Base-by-base conservation (phyloP, 1,140 invertebrate genomes). In the Drosophila obscura region DNA sequence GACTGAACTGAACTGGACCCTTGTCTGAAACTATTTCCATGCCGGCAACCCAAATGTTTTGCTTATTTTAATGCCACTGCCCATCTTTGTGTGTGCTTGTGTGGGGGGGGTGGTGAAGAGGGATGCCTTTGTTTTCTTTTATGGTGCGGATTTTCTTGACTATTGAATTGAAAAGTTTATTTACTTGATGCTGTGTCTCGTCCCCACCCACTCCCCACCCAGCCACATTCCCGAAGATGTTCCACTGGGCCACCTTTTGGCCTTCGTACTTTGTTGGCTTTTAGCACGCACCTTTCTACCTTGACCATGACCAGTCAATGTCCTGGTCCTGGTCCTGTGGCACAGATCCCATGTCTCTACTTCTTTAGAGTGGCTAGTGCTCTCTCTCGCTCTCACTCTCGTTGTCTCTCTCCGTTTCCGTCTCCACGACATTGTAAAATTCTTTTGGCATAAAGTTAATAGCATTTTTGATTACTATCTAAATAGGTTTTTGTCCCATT, bases 401-500 rank as follows among this genome's bases (percentile, higher is more conserved):
- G 24, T 4, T 39, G 22, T 49, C 9, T 5, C 39, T 1, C 5
- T 24, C 19, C 19, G 13, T 26, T 15, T 24, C 16, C 16, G 41
- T 41, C 35, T 69, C 45, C 72, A 75, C 77, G 77, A 80, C 77
- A 80, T 80, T 80, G 78, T 80, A 80, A 80, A 80, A 80, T 80
- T 80, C 26, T 80, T 76, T 80, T 80, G 78, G 77, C 78, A 80
- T 80, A 81, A 80, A 80, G 78, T 80, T 80, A 80, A 80, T 80
- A 80, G 78, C 78, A 80, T 80, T 80, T 80, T 80, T 80, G 78
- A 80, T 80, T 80, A 80, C 78, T 80, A 80, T 80, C 78, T 80
- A 80, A 80, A 80, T 80, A 80, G 78, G 78, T 80, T 80, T 80
- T 80, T 80, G 73, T 80, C 72, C 78, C 78, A 80, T 80, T 80